Evolutionary conservation across 1,140 invertebrate genomes (phyloP), one percentile per base, ranked within the genome.

Genomic region (Euura saliciscinereae): DNA sequence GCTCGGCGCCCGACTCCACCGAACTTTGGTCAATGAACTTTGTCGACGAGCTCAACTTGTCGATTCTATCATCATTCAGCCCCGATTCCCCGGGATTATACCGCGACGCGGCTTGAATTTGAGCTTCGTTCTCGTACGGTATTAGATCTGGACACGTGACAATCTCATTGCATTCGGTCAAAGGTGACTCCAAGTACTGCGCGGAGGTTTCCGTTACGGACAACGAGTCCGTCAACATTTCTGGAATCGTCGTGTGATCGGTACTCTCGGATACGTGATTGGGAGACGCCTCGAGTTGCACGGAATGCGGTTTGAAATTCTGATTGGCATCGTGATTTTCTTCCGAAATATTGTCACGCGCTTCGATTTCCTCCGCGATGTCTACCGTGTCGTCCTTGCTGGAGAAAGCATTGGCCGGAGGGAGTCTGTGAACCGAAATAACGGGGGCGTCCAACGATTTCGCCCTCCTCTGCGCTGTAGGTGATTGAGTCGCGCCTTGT

Each of bases 311-410:
- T 28, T 79, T 83, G 43, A 46, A 45, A 3, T 43, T 1, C 6
- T 10, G 6, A 28, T 10, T 68, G 44, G 43, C 70, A 2, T 69
- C 51, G 11, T 51, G 65, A 59, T 64, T 71, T 76, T 91, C 89
- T 80, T 75, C 46, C 68, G 76, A 74, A 51, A 75, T 59, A 64
- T 89, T 89, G 43, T 92, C 88, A 71, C 91, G 89, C 72, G 91
- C 89, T 13, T 92, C 91, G 80, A 91, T 89, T 80, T 93, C 90
- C 74, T 93, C 91, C 51, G 88, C 88, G 74, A 89, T 89, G 71
- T 91, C 93, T 1, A 96, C 90, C 0, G 94, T 96, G 81, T 96
- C 94, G 84, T 96, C 95, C 84, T 95, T 95, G 71, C 94, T 95
- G 0, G 94, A 95, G 86, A 96, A 95, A 0, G 94, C 93, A 84